Conservation (phyloP, 2,888 invertebrate genomes). For the Temnothorax rugatulus region DNA sequence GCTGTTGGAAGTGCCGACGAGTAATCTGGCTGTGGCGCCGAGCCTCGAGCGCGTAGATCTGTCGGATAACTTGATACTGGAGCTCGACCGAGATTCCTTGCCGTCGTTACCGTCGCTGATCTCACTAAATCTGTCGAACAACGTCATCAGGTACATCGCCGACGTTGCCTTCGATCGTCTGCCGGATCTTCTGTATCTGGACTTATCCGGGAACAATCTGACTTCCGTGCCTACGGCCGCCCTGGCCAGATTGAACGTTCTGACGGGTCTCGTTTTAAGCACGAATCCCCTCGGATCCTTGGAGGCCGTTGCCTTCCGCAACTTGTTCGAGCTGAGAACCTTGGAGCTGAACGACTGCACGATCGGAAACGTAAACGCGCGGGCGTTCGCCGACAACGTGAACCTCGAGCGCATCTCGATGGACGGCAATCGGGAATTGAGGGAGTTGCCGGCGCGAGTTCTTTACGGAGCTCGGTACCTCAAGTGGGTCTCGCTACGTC, state of each 20-base stretch:
- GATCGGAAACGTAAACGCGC: constrained; percentile 90
- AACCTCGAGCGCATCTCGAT: constrained; percentile 92
- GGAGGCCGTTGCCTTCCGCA: constrained; percentile 93
- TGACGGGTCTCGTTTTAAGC: constrained; percentile 92
- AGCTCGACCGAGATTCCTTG: constrained; percentile 91
- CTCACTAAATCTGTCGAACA: constrained; percentile 91
- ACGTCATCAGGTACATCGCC: constrained; percentile 92
- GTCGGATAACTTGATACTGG: constrained; percentile 92
- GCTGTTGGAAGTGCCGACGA: constrained; percentile 91
- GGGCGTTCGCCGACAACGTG: constrained; percentile 95
- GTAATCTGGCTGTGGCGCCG: constrained; percentile 90
- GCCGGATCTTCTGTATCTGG: constrained; percentile 90
- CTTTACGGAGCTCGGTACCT: constrained; percentile 94
- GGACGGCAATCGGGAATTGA: constrained; percentile 92
- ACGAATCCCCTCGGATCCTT: constrained; percentile 92
- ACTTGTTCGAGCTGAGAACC: constrained; percentile 93
- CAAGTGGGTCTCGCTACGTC: constrained; percentile 91
- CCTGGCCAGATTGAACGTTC: constrained; percentile 92
- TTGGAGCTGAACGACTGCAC: constrained; percentile 88
- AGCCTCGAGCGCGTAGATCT: constrained; percentile 92
- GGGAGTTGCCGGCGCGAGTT: constrained; percentile 92
- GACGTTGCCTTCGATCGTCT: constrained; percentile 92
- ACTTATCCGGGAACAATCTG: constrained; percentile 94
- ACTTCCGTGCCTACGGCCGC: constrained; percentile 92
- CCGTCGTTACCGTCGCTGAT: constrained; percentile 91